These are phyloP conservation scores for Bombyx mandarina DNA, from an alignment of 1,140 invertebrate genomes.

Conservation along the genomic window DNA sequence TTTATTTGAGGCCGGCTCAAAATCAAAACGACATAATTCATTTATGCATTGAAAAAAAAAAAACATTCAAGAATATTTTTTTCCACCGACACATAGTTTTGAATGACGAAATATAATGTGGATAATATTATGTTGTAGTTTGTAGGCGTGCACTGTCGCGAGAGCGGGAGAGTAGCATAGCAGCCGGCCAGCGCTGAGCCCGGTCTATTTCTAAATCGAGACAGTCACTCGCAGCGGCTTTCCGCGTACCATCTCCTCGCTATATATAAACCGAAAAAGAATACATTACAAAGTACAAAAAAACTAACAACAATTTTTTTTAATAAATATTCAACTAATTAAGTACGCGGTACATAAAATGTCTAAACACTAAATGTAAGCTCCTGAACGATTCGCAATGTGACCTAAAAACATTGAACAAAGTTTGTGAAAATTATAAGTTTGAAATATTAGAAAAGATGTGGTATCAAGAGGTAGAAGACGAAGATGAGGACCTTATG, in stretches of 20 bases:
- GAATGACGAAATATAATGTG: too few species aligned
- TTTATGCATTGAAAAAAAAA: too few species aligned
- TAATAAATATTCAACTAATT: not conserved
- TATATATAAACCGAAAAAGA: conserved; percentile 47
- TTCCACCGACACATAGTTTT: too few species aligned
- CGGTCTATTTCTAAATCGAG: conserved; percentile 69
- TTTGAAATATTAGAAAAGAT: conserved; percentile 41
- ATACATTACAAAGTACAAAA: conserved; percentile 19
- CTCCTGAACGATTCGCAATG: too few species aligned
- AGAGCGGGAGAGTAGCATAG: conserved; percentile 29
- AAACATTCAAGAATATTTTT: too few species aligned
- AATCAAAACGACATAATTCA: too few species aligned
- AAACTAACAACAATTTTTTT: not conserved
- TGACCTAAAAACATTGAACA: not conserved
- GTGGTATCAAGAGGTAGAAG: conserved; percentile 78
- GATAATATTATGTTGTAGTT: not conserved
- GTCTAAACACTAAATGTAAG: not conserved
- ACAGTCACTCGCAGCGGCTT: conserved; percentile 61
- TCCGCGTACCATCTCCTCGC: conserved; percentile 57
- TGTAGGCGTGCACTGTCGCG: conserved; percentile 26
- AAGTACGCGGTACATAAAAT: not conserved
- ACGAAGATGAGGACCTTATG: conserved; percentile 86
- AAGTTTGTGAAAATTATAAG: not conserved
- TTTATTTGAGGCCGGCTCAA: too few species aligned
- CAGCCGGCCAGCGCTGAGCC: conserved; percentile 36